Evolutionary conservation across 1,140 invertebrate species (phyloP).

Genomic region (Rhopalosiphum maidis): DNA sequence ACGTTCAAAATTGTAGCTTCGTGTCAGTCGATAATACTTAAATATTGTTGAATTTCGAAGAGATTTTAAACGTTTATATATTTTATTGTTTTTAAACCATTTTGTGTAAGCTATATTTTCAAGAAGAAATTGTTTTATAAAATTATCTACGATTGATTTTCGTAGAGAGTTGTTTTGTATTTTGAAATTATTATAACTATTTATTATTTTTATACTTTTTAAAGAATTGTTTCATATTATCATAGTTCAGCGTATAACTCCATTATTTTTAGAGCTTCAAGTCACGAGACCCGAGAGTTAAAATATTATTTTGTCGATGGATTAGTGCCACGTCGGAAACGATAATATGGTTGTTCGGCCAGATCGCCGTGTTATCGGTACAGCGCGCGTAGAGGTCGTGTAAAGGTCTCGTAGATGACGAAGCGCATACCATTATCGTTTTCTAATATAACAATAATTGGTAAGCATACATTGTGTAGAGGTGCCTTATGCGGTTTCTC

Average conservation of each 20-base stretch:
- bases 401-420: slow-evolving; percentile 8
- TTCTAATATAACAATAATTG: slow-evolving; percentile 24
- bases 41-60: background rate
- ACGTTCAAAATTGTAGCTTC: background rate
- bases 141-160: background rate
- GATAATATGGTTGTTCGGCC: background rate
- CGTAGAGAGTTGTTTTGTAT: background rate
- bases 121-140: background rate
- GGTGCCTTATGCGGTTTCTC: background rate
- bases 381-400: background rate
- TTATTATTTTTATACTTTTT: background rate
- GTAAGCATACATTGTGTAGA: background rate
- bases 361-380: background rate
- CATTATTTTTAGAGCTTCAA: background rate
- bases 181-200: background rate
- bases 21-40: background rate
- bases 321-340: background rate
- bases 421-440: slow-evolving; percentile 1
- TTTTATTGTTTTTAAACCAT: background rate
- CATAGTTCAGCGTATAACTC: background rate
- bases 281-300: background rate
- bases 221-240: background rate
- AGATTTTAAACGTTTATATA: background rate
- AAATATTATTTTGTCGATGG: background rate
- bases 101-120: background rate